Conservation (phyloP, 1,140 invertebrate species). For the Formica selysi region DNA sequence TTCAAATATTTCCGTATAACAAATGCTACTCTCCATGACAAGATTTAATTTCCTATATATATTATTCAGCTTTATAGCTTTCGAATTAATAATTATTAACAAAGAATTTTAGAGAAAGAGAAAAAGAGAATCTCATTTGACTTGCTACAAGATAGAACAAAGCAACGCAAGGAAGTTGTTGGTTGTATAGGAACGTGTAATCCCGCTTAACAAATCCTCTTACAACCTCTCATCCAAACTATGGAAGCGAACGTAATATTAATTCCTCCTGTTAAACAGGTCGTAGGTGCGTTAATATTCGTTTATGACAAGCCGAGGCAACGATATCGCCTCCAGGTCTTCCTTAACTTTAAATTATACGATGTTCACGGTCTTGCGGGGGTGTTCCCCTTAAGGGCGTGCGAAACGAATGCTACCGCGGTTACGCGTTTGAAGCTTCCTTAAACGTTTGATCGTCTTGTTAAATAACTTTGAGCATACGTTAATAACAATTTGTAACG, state of each 20-base stretch:
- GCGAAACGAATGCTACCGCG: conserved; percentile 36
- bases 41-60: conserved; percentile 2
- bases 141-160: background rate
- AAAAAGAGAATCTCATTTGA: background rate
- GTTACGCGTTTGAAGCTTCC: conserved; percentile 19
- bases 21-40: background rate
- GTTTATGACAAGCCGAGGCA: conserved; percentile 40
- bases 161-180: conserved; percentile 22
- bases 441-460: conserved; percentile 48
- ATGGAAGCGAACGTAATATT: conserved; percentile 39
- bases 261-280: conserved; percentile 58
- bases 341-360: conserved; percentile 58
- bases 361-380: conserved; percentile 28
- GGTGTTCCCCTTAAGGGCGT: background rate
- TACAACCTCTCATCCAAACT: conserved; percentile 29
- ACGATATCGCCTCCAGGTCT: conserved; percentile 46
- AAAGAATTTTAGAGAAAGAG: background rate
- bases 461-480: conserved; percentile 44
- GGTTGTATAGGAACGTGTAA: conserved; percentile 50
- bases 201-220: conserved; percentile 58
- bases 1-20: background rate
- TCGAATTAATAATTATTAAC: conserved; percentile 34
- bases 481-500: conserved; percentile 50
- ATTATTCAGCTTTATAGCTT: background rate
- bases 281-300: conserved; percentile 57